Percentiles rank a stretch among this genome's conserved stretches.
Evolutionary conservation across 2,797 vertebrate genomes (phyloP).

Genomic region (Cygnus olor): DNA sequence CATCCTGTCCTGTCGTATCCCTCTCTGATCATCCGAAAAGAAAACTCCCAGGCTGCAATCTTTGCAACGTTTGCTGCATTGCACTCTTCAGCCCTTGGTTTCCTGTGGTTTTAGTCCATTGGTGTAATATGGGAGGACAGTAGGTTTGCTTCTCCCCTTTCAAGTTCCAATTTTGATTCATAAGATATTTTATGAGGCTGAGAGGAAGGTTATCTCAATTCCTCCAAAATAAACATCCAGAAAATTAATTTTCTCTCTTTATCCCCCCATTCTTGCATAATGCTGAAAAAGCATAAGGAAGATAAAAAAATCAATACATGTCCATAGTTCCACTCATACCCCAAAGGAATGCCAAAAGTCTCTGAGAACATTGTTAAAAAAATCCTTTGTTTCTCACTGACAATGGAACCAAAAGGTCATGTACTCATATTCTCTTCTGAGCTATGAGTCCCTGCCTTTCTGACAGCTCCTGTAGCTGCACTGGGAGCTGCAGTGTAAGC

Average conservation of each 20-base stretch:
- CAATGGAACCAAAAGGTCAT: background rate
- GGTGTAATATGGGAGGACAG: background rate
- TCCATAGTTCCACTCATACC: background rate
- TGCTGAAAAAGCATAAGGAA: background rate
- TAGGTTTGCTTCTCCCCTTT: background rate
- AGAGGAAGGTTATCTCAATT: conserved; percentile 8
- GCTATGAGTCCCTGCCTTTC: background rate
- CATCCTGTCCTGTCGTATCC: background rate
- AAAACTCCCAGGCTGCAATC: conserved; percentile 1
- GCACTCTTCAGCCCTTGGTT: background rate
- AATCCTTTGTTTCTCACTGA: background rate
- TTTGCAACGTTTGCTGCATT: background rate
- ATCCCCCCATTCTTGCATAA: background rate
- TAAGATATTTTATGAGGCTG: background rate
- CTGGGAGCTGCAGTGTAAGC: background rate
- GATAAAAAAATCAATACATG: background rate
- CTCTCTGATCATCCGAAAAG: conserved; percentile 22
- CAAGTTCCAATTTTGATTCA: conserved; percentile 5
- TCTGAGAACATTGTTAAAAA: background rate
- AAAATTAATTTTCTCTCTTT: conserved; percentile 21
- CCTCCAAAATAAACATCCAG: conserved; percentile 11
- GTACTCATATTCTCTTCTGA: background rate
- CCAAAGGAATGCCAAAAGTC: background rate
- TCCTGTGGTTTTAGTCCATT: background rate
- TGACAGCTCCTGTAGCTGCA: background rate